Conservation (phyloP, 1,140 invertebrate species). For the Caenorhabditis remanei region DNA sequence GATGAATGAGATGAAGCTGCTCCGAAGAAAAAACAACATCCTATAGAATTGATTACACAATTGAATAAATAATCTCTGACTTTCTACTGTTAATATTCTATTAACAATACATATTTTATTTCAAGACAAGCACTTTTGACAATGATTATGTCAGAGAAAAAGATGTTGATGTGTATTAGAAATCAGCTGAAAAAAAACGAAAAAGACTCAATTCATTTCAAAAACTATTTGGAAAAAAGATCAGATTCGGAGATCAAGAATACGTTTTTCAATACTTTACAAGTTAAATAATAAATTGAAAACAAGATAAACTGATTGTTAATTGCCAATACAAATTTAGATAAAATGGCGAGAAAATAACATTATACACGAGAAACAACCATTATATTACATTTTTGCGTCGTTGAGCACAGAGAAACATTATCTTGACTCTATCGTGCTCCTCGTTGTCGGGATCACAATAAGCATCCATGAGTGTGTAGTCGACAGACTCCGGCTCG, state of each 20-base stretch:
- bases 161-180: neutral
- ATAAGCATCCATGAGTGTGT: neutral
- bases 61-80: slow-evolving; percentile 19
- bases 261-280: too few species aligned
- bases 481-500: neutral
- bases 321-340: too few species aligned
- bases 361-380: neutral
- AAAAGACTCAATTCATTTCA: neutral
- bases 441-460: slow-evolving; percentile 32
- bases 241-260: neutral
- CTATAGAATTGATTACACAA: neutral
- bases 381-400: neutral
- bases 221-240: slow-evolving; percentile 16
- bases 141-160: slow-evolving; percentile 36
- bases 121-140: slow-evolving; percentile 40
- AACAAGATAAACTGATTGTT: too few species aligned
- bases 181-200: neutral
- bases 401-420: neutral
- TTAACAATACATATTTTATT: too few species aligned
- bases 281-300: too few species aligned
- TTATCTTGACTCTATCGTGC: neutral
- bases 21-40: neutral
- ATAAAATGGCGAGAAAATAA: neutral
- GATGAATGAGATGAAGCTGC: neutral
- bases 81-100: neutral